Evolutionary conservation across 2,888 invertebrate species (phyloP), one percentile per base, ranked within the genome.

Genomic region (Hybos culiciformis): DNA sequence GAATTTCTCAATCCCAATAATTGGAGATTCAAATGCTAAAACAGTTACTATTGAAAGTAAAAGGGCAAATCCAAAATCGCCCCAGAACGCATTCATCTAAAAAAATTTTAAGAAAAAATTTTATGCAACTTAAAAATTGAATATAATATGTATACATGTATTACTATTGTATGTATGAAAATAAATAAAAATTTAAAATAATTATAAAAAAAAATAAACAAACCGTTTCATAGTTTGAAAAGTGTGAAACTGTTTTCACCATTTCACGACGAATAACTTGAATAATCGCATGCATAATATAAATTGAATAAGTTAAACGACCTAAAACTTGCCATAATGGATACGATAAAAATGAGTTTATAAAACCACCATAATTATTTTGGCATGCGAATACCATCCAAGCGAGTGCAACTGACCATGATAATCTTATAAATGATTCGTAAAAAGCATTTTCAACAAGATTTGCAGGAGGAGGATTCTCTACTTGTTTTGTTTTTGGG

Each of bases 371-470:
- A 38, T 63, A 62, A 1, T 61, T 63, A 44, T 64, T 62, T 41
- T 61, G 57, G 42, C 65, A 65, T 20, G 65, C 62, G 59, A 64
- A 65, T 8, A 65, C 61, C 37, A 65, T 62, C 61, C 65, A 63
- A 4, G 56, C 62, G 14, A 63, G 56, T 20, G 58, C 47, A 4
- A 58, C 32, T n/a, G 63, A 56, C 65, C 65, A 65, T 4, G 60
- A 50, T 23, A 54, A 53, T 37, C 64, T 59, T 45, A 59, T 61
- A 1, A 62, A 43, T 2, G 64, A 58, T 50, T 62, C 63, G 42
- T 56, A 66, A 19, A 65, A 40, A n/a, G 66, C 66, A 37, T 59
- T 59, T 45, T 66, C 17, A 51, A 42, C 2, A 43, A 33, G 23
- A 47, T 50, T 11, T 47, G 46, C n/a, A 51, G 32, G 7, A 50